phyloP scores from a whole-genome alignment of 1,140 invertebrate species.

The Asobara japonica region DNA sequence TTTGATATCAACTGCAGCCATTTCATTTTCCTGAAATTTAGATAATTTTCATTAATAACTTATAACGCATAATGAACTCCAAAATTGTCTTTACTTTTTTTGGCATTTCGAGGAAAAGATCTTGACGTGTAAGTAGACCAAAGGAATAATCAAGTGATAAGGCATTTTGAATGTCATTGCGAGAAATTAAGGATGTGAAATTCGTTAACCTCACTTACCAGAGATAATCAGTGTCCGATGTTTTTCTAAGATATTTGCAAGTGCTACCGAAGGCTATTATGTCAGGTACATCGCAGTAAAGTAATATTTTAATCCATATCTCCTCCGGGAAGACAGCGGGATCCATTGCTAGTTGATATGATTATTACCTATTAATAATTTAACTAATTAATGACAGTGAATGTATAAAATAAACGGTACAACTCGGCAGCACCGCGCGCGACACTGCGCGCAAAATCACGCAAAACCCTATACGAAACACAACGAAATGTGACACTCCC shows the following conservation, averaged over 20 bases:
- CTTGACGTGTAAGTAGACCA: neutral
- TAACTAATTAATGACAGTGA: neutral
- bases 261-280: conserved; percentile 65
- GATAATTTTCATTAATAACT: conserved; percentile 8
- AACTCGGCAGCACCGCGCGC: neutral
- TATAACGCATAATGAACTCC: too few relatives aligned
- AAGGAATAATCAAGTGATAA: too few relatives aligned
- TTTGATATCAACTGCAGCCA: conserved; percentile 62
- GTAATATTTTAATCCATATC: conserved; percentile 66
- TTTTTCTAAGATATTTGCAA: conserved; percentile 65
- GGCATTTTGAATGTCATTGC: too few relatives aligned
- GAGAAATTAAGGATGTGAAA: neutral
- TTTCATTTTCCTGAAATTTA: conserved; percentile 62
- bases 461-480: neutral
- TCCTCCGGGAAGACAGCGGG: conserved; percentile 64
- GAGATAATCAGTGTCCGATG: conserved; percentile 62
- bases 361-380: neutral
- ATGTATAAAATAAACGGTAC: neutral
- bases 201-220: conserved; percentile 61
- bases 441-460: neutral
- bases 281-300: conserved; percentile 65
- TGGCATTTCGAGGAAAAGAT: too few relatives aligned
- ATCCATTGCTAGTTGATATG: conserved; percentile 54
- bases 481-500: neutral
- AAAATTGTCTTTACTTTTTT: too few relatives aligned